phyloP scores from a whole-genome alignment of 1,140 invertebrate species.

The Euglossa dilemma region DNA sequence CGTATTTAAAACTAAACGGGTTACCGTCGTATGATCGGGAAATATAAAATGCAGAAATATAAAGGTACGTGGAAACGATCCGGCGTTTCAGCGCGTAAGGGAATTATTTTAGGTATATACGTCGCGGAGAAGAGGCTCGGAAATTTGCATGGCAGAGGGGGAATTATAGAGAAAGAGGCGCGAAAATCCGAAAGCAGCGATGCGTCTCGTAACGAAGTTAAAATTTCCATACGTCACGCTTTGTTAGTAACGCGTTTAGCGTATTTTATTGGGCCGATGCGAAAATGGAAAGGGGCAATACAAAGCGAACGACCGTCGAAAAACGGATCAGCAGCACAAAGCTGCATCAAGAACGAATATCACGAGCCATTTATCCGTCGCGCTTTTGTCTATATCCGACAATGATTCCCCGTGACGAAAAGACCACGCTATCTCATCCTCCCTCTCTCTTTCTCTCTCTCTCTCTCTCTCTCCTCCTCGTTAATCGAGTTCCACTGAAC shows the following conservation, averaged over 20 bases:
- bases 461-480: too few relatives aligned
- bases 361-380: not conserved
- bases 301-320: not conserved
- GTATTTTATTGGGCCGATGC: not conserved
- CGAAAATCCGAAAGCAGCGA: not conserved
- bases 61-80: not conserved
- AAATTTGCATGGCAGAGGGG: conserved; percentile 25
- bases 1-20: too few relatives aligned
- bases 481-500: not conserved
- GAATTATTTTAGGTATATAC: not conserved
- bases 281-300: not conserved
- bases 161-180: not conserved
- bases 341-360: not conserved
- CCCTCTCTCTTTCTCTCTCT: too few relatives aligned
- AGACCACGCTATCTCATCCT: too few relatives aligned
- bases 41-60: too few relatives aligned
- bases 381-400: not conserved
- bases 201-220: conserved; percentile 4
- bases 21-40: too few relatives aligned
- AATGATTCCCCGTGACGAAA: not conserved
- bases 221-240: conserved; percentile 12
- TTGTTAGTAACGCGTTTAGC: not conserved
- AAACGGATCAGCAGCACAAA: conserved; percentile 1
- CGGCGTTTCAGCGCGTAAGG: too few relatives aligned
- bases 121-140: not conserved